Conservation (phyloP, 1,140 invertebrate genomes). For the Cylas formicarius region DNA sequence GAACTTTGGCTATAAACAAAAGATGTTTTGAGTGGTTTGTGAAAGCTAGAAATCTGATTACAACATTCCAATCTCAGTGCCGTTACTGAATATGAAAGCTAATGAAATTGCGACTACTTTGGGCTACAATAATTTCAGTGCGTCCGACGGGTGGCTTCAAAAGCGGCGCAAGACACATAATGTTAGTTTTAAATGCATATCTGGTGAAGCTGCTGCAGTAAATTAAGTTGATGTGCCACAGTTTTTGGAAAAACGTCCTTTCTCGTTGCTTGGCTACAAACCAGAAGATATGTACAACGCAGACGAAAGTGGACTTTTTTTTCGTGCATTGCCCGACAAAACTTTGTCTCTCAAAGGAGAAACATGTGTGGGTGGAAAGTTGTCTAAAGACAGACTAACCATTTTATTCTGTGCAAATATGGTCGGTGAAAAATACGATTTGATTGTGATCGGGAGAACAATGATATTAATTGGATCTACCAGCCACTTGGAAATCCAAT, state of each 20-base stretch:
- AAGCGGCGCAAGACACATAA: conserved; percentile 36
- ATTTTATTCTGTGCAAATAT: conserved; percentile 41
- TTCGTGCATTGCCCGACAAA: conserved; percentile 23
- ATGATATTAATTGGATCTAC: too few species aligned
- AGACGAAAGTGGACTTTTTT: conserved; percentile 24
- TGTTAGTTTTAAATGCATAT: conserved; percentile 34
- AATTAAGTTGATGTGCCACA: conserved; percentile 17
- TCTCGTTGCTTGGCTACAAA: conserved; percentile 6
- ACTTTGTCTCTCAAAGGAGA: conserved; percentile 15
- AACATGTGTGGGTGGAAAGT: conserved; percentile 39
- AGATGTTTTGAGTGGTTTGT: too few species aligned
- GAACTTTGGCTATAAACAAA: too few species aligned
- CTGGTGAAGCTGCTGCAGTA: conserved; percentile 34
- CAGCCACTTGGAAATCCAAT: too few species aligned
- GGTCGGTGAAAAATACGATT: conserved; percentile 34
- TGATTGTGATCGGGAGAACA: conserved; percentile 18
- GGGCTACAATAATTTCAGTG: conserved; percentile 31
- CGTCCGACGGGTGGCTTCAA: conserved; percentile 40
- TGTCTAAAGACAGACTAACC: conserved; percentile 42
- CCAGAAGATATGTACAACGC: conserved; percentile 34
- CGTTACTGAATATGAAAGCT: too few species aligned
- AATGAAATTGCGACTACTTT: conserved; percentile 34
- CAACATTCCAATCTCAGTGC: too few species aligned
- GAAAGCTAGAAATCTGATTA: too few species aligned
- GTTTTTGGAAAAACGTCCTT: conserved; percentile 12